phyloP scores from a whole-genome alignment of 2,888 invertebrate species.

The Spilarctia lutea region DNA sequence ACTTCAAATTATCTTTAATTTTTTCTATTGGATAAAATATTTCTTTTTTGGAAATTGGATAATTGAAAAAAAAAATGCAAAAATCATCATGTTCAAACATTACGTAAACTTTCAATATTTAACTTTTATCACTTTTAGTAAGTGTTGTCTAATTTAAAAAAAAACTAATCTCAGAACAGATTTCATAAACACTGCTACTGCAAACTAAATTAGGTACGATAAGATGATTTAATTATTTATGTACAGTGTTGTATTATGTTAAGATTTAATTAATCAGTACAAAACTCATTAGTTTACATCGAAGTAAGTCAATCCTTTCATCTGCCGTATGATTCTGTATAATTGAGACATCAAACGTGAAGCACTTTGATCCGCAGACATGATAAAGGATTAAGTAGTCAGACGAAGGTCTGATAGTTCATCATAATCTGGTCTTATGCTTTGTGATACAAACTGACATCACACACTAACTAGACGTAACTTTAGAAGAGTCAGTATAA shows the following conservation, averaged over 20 bases:
- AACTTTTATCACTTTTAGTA: neutral
- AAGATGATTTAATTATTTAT: neutral
- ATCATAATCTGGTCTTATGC: constrained; percentile 14
- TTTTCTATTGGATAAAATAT: neutral
- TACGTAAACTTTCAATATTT: neutral
- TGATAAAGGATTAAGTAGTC: neutral
- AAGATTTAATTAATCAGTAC: neutral
- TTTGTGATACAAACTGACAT: constrained; percentile 18
- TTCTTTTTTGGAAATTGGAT: too few relatives aligned
- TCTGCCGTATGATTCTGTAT: neutral
- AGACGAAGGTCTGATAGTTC: constrained; percentile 13
- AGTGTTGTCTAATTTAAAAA: neutral
- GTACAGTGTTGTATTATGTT: neutral
- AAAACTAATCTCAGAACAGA: neutral
- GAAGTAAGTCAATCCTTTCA: neutral
- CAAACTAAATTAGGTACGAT: neutral
- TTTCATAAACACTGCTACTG: neutral
- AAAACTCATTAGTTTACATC: neutral
- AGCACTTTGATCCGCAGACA: neutral
- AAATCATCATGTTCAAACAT: neutral
- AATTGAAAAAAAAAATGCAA: too few relatives aligned
- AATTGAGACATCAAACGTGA: neutral
- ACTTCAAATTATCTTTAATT: too few relatives aligned
- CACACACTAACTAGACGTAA: constrained; percentile 36
- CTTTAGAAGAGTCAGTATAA: constrained; percentile 25